These are phyloP conservation scores for Harpalus rubripes DNA, from an alignment of 2,888 invertebrate species.

Conservation along the genomic window DNA sequence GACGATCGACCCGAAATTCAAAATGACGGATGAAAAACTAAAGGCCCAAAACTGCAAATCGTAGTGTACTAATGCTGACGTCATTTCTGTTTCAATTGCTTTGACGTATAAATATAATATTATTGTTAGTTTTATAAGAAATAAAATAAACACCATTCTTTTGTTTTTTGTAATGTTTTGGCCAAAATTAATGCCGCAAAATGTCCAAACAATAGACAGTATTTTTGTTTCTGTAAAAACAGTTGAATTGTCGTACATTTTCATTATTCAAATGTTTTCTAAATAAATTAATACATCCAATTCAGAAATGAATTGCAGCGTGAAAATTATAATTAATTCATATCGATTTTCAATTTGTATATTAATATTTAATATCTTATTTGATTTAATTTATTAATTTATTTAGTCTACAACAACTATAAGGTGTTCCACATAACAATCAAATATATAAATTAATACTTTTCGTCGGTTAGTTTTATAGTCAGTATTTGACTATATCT, in stretches of 20 bases:
- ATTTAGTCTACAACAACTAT: too few species aligned
- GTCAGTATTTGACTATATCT: too few species aligned
- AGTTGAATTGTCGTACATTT: neutral
- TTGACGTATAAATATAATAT: neutral
- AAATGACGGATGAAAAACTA: neutral
- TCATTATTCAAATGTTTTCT: neutral
- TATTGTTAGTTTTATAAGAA: neutral
- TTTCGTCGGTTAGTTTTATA: too few species aligned
- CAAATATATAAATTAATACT: too few species aligned
- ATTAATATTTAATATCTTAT: too few species aligned
- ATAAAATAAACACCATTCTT: neutral
- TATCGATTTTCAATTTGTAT: too few species aligned
- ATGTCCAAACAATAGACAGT: neutral
- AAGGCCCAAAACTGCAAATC: neutral
- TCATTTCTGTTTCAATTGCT: slow-evolving; percentile 1
- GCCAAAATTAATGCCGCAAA: neutral
- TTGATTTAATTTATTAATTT: too few species aligned
- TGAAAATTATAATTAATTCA: too few species aligned
- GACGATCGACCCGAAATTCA: neutral
- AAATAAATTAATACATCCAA: too few species aligned
- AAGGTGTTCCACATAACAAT: too few species aligned
- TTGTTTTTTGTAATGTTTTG: slow-evolving; percentile 1
- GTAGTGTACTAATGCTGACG: neutral
- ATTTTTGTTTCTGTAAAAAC: slow-evolving; percentile 5
- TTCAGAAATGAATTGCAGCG: too few species aligned